phyloP scores from a whole-genome alignment of 2,888 invertebrate genomes.

The Thereva unica region DNA sequence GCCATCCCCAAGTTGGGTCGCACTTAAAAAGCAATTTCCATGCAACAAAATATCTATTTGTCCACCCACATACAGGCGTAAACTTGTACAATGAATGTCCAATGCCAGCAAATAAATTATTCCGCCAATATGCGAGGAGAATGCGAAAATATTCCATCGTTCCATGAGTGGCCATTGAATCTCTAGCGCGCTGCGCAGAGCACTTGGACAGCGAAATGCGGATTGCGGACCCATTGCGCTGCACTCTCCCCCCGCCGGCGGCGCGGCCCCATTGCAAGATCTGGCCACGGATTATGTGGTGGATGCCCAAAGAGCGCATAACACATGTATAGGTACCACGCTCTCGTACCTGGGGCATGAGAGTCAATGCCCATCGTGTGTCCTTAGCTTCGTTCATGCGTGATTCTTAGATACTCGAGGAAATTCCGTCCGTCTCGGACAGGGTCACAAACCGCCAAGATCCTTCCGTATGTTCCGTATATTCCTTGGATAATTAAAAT shows the following conservation, averaged over 20 bases:
- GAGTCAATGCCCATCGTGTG: constrained; percentile 10
- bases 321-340: background rate
- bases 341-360: background rate
- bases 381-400: constrained; percentile 12
- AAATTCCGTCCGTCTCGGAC: background rate
- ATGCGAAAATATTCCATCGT: constrained; percentile 21
- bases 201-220: too few relatives aligned
- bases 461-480: constrained; percentile 13
- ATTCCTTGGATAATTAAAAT: constrained; percentile 30
- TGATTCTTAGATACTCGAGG: constrained; percentile 13
- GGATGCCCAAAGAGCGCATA: background rate
- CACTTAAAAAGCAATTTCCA: constrained; percentile 39
- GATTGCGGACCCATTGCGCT: too few relatives aligned
- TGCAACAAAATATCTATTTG: constrained; percentile 40
- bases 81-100: constrained; percentile 33
- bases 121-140: constrained; percentile 20
- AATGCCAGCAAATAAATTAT: constrained; percentile 38
- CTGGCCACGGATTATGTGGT: too few relatives aligned
- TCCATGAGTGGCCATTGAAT: constrained; percentile 4
- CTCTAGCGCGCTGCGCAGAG: background rate
- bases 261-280: too few relatives aligned
- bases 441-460: constrained; percentile 4
- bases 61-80: constrained; percentile 39
- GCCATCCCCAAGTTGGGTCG: background rate
- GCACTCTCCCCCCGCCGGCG: too few relatives aligned